Evolutionary conservation across 2,113 vertebrate species (phyloP), one percentile per base, ranked within the genome.

Genomic region (Proteles cristata): DNA sequence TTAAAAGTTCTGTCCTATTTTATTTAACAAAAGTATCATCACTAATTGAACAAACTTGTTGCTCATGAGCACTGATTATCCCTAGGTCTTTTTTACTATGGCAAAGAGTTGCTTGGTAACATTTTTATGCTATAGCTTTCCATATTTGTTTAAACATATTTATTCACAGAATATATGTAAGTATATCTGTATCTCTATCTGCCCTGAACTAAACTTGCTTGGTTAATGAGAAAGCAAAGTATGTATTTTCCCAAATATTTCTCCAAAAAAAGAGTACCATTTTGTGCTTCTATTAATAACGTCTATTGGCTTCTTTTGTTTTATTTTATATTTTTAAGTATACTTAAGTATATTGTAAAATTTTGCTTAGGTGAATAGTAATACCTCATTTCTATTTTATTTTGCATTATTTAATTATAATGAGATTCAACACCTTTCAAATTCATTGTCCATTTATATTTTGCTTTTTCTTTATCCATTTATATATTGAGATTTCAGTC

Each of bases 231-330:
- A 84, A 86, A 82, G 28, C 28, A 95, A 81, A 66, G 61, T 91
- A 94, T 81, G 39, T 74, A 90, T 83, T 90, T 94, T n/a, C 8
- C 17, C 31, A 90, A 73, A 35, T 81, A 81, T 39, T 88, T 87
- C 7, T 81, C 19, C 11, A 21, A 33, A 71, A 61, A 89, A 14
- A 48, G 39, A 58, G 2, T 23, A 39, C 28, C 5, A 23, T 35
- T 81, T 93, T 71, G 66, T 48, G 48, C 15, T 69, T 90, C 26
- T 35, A 33, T 50, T 93, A 90, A 11, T 6, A 87, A 77, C 28
- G 4, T 85, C 28, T 39, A 1, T 2, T 16, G 17, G 0, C 6
- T 19, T 58, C 15, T 74, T 76, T 81, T 21, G 80, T 63, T 4
- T 83, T 25, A 71, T 48, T 66, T 25, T 43, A 28, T 31, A 48